Percentiles rank a stretch among this genome's conserved stretches.
Conservation (phyloP, 2,888 invertebrate genomes). For the Agonopterix subpropinquella region DNA sequence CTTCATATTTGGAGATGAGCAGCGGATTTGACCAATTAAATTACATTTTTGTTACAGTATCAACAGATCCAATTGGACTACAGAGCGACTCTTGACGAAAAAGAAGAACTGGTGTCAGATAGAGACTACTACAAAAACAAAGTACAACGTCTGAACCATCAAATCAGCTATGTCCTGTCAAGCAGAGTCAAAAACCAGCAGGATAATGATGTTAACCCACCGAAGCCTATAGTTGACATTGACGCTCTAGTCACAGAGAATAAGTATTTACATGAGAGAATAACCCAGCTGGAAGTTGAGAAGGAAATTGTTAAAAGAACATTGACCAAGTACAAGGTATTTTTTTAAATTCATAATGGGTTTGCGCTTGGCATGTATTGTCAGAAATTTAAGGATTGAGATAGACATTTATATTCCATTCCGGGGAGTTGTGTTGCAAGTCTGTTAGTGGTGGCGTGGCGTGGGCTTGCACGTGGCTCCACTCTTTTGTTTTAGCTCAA, state of each 20-base stretch:
- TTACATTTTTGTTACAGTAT: constrained; percentile 65
- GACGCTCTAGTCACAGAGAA: constrained; percentile 89
- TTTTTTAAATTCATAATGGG: too few relatives aligned
- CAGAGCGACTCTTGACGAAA: constrained; percentile 87
- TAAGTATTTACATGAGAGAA: constrained; percentile 87
- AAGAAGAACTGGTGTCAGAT: constrained; percentile 87
- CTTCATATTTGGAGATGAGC: too few relatives aligned
- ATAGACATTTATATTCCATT: neutral
- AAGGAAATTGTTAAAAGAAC: constrained; percentile 84
- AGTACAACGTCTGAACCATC: constrained; percentile 87
- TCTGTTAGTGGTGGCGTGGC: too few relatives aligned
- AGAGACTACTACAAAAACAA: constrained; percentile 89
- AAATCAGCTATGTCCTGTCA: constrained; percentile 78
- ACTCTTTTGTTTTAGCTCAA: too few relatives aligned
- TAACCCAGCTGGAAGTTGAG: constrained; percentile 87
- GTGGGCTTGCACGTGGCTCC: too few relatives aligned
- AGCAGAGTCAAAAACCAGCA: constrained; percentile 61
- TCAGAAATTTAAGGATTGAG: constrained; percentile 11
- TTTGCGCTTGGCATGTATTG: too few relatives aligned
- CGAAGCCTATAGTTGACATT: constrained; percentile 80
- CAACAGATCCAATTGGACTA: constrained; percentile 85
- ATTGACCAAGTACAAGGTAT: constrained; percentile 85
- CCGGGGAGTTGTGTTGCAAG: too few relatives aligned
- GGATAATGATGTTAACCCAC: constrained; percentile 34
- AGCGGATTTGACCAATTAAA: neutral